Evolutionary conservation across 2,113 vertebrate genomes (phyloP), one percentile per base, ranked within the genome.

Genomic region (Chloropsis cyanopogon): DNA sequence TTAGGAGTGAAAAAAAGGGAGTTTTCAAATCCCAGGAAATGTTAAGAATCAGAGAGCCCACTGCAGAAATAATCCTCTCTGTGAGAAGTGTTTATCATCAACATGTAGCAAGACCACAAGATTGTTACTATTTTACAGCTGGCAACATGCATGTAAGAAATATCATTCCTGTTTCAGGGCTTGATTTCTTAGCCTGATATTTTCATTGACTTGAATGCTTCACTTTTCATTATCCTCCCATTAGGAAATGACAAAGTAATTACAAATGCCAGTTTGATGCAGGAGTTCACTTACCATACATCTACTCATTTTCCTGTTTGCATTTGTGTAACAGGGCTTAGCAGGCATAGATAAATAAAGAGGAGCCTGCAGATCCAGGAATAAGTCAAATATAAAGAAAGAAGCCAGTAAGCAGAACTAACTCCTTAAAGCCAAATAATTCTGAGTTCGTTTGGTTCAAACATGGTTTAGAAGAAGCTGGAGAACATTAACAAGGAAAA

Each of bases 211-310:
- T 56, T 35, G 25, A 88, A 42, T 68, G 22, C 5, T 78, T 84
- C 3, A 0, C 20, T 78, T 92, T 91, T 89, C 52, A 84, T 89
- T 86, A 63, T 68, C 23, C 8, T 89, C 31, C 37, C 28, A 20
- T 76, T 79, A 83, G 49, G 53, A 95, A 93, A 92, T 88, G 26
- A 65, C 57, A 82, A 93, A 89, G 39, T 64, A 50, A 84, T 89
- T 79, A 76, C 25, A 33, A 87, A 65, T 79, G 57, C 5, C 56
- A 71, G 26, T 73, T 86, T 84, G 80, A 37, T 63, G 46, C 19
- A 89, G 53, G 9, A 89, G 28, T 33, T 93, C 59, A 68, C 21
- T 88, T 83, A 75, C 5, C 3, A 33, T 24, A 88, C 39, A 90
- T 22, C 24, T 88, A 71, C 25, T 52, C 12, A 35, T 89, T 93